Base-by-base conservation (phyloP, 2,113 vertebrate species). In the Sitta europaea region DNA sequence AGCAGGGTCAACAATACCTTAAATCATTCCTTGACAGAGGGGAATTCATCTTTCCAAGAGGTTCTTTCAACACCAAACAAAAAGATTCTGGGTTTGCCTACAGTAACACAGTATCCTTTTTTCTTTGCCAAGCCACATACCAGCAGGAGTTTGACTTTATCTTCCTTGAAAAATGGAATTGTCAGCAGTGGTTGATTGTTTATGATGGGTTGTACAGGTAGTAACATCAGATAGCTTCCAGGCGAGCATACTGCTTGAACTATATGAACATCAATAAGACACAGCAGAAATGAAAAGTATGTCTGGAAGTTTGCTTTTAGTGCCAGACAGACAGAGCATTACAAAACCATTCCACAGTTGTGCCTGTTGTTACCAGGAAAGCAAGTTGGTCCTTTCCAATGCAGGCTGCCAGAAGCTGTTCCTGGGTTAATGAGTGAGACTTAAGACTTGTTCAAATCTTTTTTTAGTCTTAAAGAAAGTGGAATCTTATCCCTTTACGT, bases 141-240 rank as follows among this genome's bases (percentile, higher is more conserved):
- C 23, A 28, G 54, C 88, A 79, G 58, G 51, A 63, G 33, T 89
- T 91, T 73, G 89, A 87, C 91, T 92, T 93, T 84, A 86, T 94
- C 90, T 90, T 80, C 42, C 65, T 84, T 81, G 93, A 95, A 92
- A 94, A 92, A 92, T 55, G n/a, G 67, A 88, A 59, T 14, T 95
- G 93, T 94, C 94, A 95, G 75, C 65, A 90, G 53, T 88, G 59
- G 79, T 61, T 94, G 90, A 97, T 92, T 93, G 83, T 86, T 96
- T 94, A 81, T 90, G 88, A 95, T 90, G 73, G 82, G 86, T 67
- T 70, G 72, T 84, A 90, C 59, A 92, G 93, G 92, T 93, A 96
- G 90, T 86, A 96, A 93, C 90, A 94, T 71, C 90, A 86, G 90
- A 92, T 65, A 94, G 81, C 87, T 97, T 93, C 68, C 82, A 96